Conservation (phyloP, 53 echinoderm and acorn worm genomes). For the Astropecten irregularis region DNA sequence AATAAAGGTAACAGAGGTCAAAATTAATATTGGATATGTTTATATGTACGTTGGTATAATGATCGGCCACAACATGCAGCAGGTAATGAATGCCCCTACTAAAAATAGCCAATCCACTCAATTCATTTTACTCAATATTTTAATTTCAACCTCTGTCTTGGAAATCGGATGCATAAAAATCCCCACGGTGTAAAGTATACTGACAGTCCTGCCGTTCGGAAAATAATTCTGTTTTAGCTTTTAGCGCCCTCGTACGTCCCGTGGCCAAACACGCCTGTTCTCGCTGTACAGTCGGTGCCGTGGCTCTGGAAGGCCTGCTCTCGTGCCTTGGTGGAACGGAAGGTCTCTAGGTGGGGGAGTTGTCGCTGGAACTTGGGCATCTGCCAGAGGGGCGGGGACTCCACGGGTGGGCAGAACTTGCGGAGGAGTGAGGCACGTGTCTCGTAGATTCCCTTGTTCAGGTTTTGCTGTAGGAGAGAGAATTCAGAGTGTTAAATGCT, state of each 20-base stretch:
- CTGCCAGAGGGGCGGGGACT: constrained; percentile 94
- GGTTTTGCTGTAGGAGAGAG: constrained; percentile 70
- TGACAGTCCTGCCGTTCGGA: not conserved
- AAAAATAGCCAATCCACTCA: too few species aligned
- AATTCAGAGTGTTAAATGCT: not conserved
- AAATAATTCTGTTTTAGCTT: constrained; percentile 63
- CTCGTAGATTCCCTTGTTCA: constrained; percentile 94
- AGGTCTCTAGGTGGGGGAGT: constrained; percentile 88
- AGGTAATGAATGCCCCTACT: too few species aligned
- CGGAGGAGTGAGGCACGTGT: constrained; percentile 89
- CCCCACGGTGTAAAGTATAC: too few species aligned
- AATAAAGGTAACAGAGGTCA: too few species aligned
- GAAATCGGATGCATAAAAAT: too few species aligned
- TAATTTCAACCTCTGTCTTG: too few species aligned
- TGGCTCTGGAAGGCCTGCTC: constrained; percentile 72
- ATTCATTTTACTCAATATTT: too few species aligned
- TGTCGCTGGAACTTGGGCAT: constrained; percentile 79
- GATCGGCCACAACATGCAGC: too few species aligned
- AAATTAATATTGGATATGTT: too few species aligned
- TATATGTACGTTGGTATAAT: too few species aligned
- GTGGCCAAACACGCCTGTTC: constrained; percentile 93
- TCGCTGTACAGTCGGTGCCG: constrained; percentile 89
- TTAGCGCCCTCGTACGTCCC: constrained; percentile 94
- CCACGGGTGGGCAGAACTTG: constrained; percentile 91
- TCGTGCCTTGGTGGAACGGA: constrained; percentile 72